Percentiles rank a stretch among this genome's conserved stretches.
Evolutionary conservation across 2,888 invertebrate genomes (phyloP).

Genomic region (Alcis repandata): DNA sequence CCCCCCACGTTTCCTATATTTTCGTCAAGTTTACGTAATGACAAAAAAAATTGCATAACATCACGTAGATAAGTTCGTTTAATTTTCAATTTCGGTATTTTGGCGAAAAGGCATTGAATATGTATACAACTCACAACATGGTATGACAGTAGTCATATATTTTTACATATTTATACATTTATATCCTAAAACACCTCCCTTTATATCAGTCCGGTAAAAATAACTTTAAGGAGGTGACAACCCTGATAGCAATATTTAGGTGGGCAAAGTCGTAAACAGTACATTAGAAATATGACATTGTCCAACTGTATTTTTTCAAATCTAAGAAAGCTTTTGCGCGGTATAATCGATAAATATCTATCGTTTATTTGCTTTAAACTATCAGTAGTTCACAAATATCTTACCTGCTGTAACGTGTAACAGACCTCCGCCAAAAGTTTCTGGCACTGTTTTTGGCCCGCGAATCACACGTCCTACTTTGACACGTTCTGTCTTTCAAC

Average conservation of each 20-base stretch:
- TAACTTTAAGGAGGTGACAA: slow-evolving; percentile 22
- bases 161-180: background rate
- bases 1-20: too few species aligned
- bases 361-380: slow-evolving; percentile 23
- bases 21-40: too few species aligned
- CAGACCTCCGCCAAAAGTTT: background rate
- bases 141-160: background rate
- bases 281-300: slow-evolving; percentile 23
- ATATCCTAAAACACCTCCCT: background rate
- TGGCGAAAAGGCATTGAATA: too few species aligned
- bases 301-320: slow-evolving; percentile 11
- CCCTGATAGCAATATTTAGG: slow-evolving; percentile 28
- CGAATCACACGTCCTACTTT: slow-evolving; percentile 18
- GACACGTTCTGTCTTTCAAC: slow-evolving; percentile 6
- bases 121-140: too few species aligned
- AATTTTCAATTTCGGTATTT: too few species aligned
- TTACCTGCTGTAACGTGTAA: slow-evolving; percentile 13
- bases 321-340: slow-evolving; percentile 8
- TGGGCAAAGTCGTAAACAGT: slow-evolving; percentile 32
- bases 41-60: too few species aligned
- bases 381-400: slow-evolving; percentile 6
- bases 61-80: too few species aligned
- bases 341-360: slow-evolving; percentile 15
- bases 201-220: slow-evolving; percentile 6
- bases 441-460: slow-evolving; percentile 13